Evolutionary conservation across 2,888 invertebrate species (phyloP).

Genomic region (Euspilapteryx auroguttella): DNA sequence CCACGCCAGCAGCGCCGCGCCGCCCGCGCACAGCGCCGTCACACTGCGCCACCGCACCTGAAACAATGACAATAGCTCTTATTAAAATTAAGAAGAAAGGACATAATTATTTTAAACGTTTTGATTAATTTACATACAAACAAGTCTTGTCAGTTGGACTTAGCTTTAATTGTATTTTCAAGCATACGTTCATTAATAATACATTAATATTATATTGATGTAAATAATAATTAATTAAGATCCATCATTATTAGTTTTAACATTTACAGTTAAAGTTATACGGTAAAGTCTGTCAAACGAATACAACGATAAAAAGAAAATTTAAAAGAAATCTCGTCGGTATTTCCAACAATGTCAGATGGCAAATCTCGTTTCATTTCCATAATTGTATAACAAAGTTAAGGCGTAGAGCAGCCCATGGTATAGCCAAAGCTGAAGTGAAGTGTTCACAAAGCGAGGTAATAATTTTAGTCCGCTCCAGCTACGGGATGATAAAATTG

Average conservation of each 20-base stretch:
- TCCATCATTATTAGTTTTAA: no score
- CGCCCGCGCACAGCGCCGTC: constrained; percentile 67
- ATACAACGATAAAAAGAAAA: no score
- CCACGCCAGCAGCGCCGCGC: constrained; percentile 70
- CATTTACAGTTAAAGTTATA: no score
- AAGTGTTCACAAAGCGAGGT: constrained; percentile 8
- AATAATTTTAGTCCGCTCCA: constrained; percentile 26
- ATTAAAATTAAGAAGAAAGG: not conserved
- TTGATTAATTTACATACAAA: not conserved
- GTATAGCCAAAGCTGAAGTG: not conserved
- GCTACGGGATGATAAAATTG: constrained; percentile 32
- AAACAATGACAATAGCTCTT: constrained; percentile 32
- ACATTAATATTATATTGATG: no score
- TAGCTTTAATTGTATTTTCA: not conserved
- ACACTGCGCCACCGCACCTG: constrained; percentile 74
- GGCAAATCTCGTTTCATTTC: no score
- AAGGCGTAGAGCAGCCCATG: no score
- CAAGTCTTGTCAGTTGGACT: not conserved
- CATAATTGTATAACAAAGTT: no score
- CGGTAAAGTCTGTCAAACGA: no score
- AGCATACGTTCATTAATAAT: no score
- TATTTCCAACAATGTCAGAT: no score
- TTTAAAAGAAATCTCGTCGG: no score
- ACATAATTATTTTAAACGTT: not conserved
- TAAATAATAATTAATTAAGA: no score